Conservation (phyloP, 2,888 invertebrate species). For the Homarus gammarus region DNA sequence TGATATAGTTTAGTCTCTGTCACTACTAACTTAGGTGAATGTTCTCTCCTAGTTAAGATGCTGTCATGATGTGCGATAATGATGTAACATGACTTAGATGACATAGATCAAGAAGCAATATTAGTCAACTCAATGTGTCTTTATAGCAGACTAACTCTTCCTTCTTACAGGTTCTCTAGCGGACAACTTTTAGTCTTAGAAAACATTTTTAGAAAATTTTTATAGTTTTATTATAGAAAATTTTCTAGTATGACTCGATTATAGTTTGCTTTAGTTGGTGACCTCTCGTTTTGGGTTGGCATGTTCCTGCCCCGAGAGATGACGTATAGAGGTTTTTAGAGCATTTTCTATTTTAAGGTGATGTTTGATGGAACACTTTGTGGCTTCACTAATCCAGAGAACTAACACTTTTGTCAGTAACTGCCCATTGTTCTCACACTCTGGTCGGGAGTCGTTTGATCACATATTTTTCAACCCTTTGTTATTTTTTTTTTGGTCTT, state of each 20-base stretch:
- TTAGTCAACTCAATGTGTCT: constrained; percentile 39
- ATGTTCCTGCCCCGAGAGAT: constrained; percentile 48
- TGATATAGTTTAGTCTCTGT: constrained; percentile 40
- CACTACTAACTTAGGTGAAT: constrained; percentile 67
- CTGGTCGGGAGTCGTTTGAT: constrained; percentile 34
- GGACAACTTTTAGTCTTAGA: constrained; percentile 40
- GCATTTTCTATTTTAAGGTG: constrained; percentile 42
- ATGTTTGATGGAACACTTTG: background rate
- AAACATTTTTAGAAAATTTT: constrained; percentile 41
- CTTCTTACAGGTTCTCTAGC: constrained; percentile 60
- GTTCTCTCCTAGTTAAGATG: constrained; percentile 50
- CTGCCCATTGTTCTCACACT: constrained; percentile 3
- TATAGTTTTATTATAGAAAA: constrained; percentile 14
- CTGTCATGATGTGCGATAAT: constrained; percentile 49
- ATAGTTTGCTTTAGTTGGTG: constrained; percentile 37
- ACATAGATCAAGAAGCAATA: constrained; percentile 41
- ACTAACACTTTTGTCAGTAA: constrained; percentile 39
- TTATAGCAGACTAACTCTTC: constrained; percentile 38
- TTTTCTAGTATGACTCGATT: constrained; percentile 37
- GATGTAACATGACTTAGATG: constrained; percentile 18
- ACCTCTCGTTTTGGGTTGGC: constrained; percentile 34
- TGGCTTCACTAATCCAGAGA: constrained; percentile 30
- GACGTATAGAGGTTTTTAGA: constrained; percentile 45
- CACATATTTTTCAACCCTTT: constrained; percentile 12
- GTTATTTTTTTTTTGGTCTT: constrained; percentile 26